phyloP scores from a whole-genome alignment of 1,140 invertebrate species.

The Euwallacea fornicatus region DNA sequence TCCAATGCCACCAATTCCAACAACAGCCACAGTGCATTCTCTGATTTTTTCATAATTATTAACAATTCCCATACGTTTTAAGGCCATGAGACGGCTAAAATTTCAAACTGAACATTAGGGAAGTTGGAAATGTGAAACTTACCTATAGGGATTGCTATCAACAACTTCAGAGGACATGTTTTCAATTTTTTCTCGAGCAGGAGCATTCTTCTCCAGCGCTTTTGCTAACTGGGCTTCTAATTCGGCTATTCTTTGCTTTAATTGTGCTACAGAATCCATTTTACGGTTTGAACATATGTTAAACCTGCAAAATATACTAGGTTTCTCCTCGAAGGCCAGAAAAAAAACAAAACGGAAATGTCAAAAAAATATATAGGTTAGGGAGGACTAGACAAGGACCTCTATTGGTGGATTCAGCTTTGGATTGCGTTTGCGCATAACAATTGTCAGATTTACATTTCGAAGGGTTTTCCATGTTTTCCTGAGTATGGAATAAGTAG shows the following conservation, averaged over 20 bases:
- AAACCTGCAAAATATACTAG: background rate
- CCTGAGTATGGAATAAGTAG: no score
- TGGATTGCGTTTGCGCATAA: no score
- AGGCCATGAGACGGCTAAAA: constrained; percentile 93
- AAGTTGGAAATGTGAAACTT: constrained; percentile 35
- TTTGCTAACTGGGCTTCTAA: constrained; percentile 36
- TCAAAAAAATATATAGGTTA: no score
- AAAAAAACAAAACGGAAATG: no score
- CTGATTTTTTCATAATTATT: constrained; percentile 97
- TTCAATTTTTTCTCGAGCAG: constrained; percentile 64
- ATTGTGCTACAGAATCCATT: constrained; percentile 50
- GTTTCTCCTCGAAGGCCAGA: no score
- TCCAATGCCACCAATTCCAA: constrained; percentile 98
- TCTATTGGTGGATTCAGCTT: no score
- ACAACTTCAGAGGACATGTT: constrained; percentile 92
- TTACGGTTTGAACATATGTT: constrained; percentile 36
- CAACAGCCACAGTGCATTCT: constrained; percentile 86
- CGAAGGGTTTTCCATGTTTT: no score
- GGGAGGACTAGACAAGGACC: no score
- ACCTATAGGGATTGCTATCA: constrained; percentile 99
- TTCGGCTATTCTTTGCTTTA: constrained; percentile 50
- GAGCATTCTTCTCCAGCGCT: constrained; percentile 25
- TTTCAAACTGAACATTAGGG: background rate
- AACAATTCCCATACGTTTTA: constrained; percentile 99
- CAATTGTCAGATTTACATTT: no score